Evolutionary conservation across 2,888 invertebrate genomes (phyloP).

Genomic region (Monoplex corrugatus): DNA sequence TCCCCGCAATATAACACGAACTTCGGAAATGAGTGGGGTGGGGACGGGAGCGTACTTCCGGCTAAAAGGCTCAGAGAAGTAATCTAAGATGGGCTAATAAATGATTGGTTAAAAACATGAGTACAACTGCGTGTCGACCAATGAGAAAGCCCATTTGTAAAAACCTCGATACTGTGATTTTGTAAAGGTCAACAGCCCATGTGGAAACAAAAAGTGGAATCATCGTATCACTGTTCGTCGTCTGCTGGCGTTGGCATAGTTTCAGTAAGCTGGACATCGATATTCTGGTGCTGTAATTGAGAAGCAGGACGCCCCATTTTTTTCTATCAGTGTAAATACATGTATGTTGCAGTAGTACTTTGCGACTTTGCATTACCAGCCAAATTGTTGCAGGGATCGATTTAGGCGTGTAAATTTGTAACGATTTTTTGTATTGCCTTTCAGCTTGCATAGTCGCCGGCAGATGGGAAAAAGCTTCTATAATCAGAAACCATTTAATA

Average conservation of each 20-base stretch:
- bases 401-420: too few species aligned
- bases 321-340: neutral
- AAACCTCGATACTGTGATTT: neutral
- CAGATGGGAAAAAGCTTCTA: too few species aligned
- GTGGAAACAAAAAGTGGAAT: neutral
- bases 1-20: neutral
- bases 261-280: neutral
- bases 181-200: slow-evolving; percentile 36
- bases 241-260: neutral
- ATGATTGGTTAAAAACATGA: neutral
- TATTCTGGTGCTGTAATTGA: neutral
- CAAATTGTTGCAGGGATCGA: too few species aligned
- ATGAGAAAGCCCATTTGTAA: neutral
- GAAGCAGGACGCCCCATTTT: neutral
- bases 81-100: neutral
- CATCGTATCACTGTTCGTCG: neutral
- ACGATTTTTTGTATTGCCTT: too few species aligned
- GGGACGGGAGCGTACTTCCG: neutral
- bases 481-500: too few species aligned
- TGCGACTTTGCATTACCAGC: too few species aligned
- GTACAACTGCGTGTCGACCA: neutral
- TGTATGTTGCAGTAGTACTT: too few species aligned
- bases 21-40: too few species aligned
- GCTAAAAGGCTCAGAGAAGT: neutral
- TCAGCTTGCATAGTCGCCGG: too few species aligned